Evolutionary conservation across 1,140 invertebrate genomes (phyloP), one percentile per base, ranked within the genome.

Genomic region (Zophobas atratus): DNA sequence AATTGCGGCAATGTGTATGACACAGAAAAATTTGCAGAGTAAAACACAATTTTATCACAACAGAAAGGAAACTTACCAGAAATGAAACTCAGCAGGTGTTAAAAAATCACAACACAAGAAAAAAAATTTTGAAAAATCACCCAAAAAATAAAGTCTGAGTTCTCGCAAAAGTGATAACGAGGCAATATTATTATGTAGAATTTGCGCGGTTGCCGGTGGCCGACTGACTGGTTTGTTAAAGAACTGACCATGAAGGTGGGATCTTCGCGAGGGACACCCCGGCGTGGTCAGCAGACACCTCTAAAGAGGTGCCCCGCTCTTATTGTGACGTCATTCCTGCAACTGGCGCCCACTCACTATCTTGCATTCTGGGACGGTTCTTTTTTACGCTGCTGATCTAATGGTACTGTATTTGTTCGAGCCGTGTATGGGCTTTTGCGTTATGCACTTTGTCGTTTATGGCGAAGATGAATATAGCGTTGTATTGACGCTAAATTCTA

Each of bases 161-260:
- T 55, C 53, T 55, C 53, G 2, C 32, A 67, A 67, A 43, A 67
- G 60, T 67, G 60, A 67, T 67, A 67, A 67, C 60, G 60, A 67
- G 60, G 20, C 60, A 67, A 67, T 67, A 43, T 33, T 67, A 67
- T 67, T 43, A 49, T 53, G 43, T 75, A 38, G 53, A 70, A 71
- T 81, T 79, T 75, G 75, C 55, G 77, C 78, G 76, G 63, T 79
- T 74, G 81, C 76, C 81, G 77, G 76, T 80, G 76, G 77, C 79
- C 79, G 81, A 82, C 81, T 82, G 78, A 53, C 73, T 55, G 56
- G 55, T 78, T 73, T 49, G 60, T 57, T 73, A 43, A 55, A 73
- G 55, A 60, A 78, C 73, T 75, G 77, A 75, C 77, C 77, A 70
- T 70, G 73, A 78, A 81, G 77, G 73, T 74, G 77, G 78, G 75